These are phyloP conservation scores for Heterotilapia buettikoferi DNA, from an alignment of 2,113 vertebrate species.

Conservation along the genomic window DNA sequence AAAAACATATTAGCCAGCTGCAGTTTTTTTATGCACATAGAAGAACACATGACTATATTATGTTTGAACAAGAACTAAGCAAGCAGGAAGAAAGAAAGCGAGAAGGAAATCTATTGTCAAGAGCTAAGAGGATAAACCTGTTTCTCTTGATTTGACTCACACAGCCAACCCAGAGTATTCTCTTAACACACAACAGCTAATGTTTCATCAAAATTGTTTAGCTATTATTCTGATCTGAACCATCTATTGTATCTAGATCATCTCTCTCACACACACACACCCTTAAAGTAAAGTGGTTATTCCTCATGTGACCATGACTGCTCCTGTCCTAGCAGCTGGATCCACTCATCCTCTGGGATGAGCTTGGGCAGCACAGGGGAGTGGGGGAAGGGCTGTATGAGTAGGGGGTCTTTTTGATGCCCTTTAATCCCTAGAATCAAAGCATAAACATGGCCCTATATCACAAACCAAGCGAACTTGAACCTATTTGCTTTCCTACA, in stretches of 20 bases:
- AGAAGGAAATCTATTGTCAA: background rate
- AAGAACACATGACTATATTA: background rate
- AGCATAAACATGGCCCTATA: constrained; percentile 42
- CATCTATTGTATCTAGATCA: constrained; percentile 35
- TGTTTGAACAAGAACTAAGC: background rate
- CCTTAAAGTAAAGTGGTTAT: constrained; percentile 33
- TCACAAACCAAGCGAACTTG: background rate
- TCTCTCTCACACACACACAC: background rate
- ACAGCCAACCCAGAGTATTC: constrained; percentile 2
- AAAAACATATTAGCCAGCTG: background rate
- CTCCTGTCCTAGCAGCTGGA: constrained; percentile 54
- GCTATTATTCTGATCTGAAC: constrained; percentile 46
- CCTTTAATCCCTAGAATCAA: constrained; percentile 62
- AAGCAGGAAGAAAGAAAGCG: background rate
- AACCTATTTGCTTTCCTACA: background rate
- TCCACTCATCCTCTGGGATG: constrained; percentile 54
- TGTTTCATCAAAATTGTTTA: constrained; percentile 50
- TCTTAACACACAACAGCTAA: constrained; percentile 18
- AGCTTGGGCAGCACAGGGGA: constrained; percentile 2
- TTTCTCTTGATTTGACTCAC: constrained; percentile 48
- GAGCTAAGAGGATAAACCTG: constrained; percentile 50
- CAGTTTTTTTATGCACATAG: background rate
- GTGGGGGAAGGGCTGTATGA: constrained; percentile 9
- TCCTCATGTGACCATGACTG: background rate
- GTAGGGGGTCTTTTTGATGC: constrained; percentile 53